phyloP scores from a whole-genome alignment of 2,888 invertebrate genomes.

The Epirrhoe alternata region DNA sequence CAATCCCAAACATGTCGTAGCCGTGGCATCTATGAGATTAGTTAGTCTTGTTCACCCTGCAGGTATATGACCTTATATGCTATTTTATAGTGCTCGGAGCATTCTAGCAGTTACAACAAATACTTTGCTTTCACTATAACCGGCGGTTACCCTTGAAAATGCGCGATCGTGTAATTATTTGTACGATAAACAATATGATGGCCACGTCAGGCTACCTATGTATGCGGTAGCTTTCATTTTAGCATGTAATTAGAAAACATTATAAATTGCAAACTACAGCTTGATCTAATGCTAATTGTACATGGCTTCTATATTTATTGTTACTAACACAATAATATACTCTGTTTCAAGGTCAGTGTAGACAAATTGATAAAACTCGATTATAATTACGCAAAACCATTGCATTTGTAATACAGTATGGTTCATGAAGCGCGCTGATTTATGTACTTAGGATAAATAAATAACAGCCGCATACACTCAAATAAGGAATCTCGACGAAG shows the following conservation, averaged over 20 bases:
- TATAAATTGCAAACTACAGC: neutral
- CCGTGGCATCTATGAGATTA: neutral
- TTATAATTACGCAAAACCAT: neutral
- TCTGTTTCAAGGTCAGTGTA: neutral
- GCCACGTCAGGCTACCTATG: neutral
- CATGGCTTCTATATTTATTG: neutral
- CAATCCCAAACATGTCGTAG: neutral
- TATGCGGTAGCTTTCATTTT: neutral
- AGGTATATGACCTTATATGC: neutral
- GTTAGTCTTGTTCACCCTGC: neutral
- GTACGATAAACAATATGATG: neutral
- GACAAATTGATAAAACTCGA: neutral
- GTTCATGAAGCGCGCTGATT: neutral
- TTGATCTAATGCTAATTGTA: neutral
- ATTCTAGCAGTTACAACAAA: neutral
- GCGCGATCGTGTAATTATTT: neutral
- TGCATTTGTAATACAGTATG: neutral
- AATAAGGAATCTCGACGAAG: too few species aligned
- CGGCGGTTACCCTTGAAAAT: neutral
- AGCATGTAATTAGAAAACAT: neutral
- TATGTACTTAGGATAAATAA: neutral
- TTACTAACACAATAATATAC: neutral
- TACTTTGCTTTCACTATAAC: neutral
- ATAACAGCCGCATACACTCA: neutral
- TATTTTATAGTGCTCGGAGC: neutral